phyloP scores from a whole-genome alignment of 2,888 invertebrate species.

The Brachylomia viminalis region DNA sequence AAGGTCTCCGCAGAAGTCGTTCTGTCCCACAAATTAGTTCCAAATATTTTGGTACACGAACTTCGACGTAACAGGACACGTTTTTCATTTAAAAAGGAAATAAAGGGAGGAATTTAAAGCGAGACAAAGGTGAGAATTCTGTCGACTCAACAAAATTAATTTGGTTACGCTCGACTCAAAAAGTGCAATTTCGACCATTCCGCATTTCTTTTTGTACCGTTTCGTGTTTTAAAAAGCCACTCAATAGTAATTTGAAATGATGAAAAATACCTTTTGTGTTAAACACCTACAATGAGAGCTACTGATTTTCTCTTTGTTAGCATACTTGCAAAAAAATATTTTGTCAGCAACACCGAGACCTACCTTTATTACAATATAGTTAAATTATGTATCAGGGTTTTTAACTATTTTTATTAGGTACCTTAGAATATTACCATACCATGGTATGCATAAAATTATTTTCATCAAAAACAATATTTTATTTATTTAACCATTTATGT shows the following conservation, averaged over 20 bases:
- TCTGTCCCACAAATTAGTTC: too few relatives aligned
- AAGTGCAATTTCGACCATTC: conserved; percentile 32
- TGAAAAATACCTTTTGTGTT: conserved; percentile 11
- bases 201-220: conserved; percentile 7
- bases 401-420: not conserved
- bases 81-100: conserved; percentile 1
- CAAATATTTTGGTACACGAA: not conserved
- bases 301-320: conserved; percentile 12
- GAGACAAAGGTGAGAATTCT: conserved; percentile 18
- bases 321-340: not conserved
- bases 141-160: conserved; percentile 21
- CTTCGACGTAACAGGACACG: not conserved
- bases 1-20: not conserved
- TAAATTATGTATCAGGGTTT: not conserved
- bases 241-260: conserved; percentile 14
- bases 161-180: conserved; percentile 15
- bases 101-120: not conserved
- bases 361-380: not conserved
- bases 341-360: not conserved
- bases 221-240: conserved; percentile 26
- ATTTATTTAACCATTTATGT: too few relatives aligned
- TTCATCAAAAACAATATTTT: too few relatives aligned
- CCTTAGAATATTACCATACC: not conserved
- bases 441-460: not conserved
- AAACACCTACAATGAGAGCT: not conserved